Percentiles rank a stretch among this genome's conserved stretches.
phyloP scores from a whole-genome alignment of 2,113 vertebrate genomes.

The Corythoichthys intestinalis region DNA sequence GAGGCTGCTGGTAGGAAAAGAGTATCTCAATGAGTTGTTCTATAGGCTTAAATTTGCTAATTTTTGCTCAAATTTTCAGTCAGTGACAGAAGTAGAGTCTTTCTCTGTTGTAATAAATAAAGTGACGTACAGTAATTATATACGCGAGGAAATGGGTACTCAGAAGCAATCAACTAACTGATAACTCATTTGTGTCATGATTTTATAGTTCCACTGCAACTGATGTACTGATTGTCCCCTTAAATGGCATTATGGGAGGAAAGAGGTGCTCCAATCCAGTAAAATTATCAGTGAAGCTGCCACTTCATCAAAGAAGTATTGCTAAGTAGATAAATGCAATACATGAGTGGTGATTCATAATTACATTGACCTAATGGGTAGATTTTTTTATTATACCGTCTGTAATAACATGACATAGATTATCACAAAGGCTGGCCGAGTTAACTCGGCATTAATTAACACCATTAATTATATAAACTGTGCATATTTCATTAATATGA shows the following conservation, averaged over 20 bases:
- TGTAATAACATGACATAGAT: too few species aligned
- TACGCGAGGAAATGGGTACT: not conserved
- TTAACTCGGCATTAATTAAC: too few species aligned
- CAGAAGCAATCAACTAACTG: not conserved
- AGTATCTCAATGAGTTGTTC: constrained; percentile 22
- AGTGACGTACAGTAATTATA: not conserved
- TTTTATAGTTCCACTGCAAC: not conserved
- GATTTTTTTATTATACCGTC: not conserved
- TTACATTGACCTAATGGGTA: not conserved
- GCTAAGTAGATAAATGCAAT: not conserved
- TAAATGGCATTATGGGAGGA: not conserved
- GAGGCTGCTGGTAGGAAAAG: constrained; percentile 20
- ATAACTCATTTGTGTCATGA: not conserved
- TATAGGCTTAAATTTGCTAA: constrained; percentile 16
- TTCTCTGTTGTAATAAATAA: not conserved
- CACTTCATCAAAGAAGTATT: not conserved
- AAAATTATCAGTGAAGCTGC: not conserved
- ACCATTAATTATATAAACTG: too few species aligned
- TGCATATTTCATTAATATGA: too few species aligned
- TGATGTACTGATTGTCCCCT: not conserved
- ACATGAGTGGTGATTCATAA: not conserved
- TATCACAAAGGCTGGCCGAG: too few species aligned
- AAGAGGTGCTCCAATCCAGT: not conserved
- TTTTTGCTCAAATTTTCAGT: constrained; percentile 30
- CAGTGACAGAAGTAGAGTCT: not conserved